phyloP scores from a whole-genome alignment of 2,888 invertebrate genomes.

The Drosophila colorata region DNA sequence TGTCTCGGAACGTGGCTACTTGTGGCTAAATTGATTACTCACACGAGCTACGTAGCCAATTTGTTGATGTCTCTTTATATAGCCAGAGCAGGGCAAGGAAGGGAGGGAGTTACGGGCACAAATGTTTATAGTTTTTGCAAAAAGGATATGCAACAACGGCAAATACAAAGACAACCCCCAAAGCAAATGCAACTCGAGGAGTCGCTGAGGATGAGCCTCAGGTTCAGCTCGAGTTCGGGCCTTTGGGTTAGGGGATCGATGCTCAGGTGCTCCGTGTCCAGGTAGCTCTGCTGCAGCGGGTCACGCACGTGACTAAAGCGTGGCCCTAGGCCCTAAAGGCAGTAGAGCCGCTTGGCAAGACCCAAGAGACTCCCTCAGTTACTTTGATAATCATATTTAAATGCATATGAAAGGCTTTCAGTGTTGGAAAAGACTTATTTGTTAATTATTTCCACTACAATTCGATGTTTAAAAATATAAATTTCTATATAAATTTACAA shows the following conservation, averaged over 20 bases:
- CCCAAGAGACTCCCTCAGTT: not conserved
- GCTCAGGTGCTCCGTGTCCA: not conserved
- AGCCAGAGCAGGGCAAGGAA: not conserved
- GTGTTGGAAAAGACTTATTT: not conserved
- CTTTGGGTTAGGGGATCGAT: not conserved
- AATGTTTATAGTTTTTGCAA: conserved; percentile 64
- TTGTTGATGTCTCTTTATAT: conserved; percentile 52
- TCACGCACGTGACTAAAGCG: conserved; percentile 52
- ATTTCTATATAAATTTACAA: no score
- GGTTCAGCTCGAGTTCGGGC: conserved; percentile 13
- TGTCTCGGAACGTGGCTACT: conserved; percentile 76
- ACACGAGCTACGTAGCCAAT: conserved; percentile 68
- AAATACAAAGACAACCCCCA: conserved; percentile 44
- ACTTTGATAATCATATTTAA: not conserved
- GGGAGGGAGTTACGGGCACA: conserved; percentile 15
- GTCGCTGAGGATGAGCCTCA: conserved; percentile 14
- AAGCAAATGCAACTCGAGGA: conserved; percentile 14
- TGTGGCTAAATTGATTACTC: conserved; percentile 79
- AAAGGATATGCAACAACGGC: conserved; percentile 24
- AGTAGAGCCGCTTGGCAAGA: no score
- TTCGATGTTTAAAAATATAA: not conserved
- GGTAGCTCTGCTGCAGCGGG: conserved; percentile 6
- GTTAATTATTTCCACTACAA: not conserved
- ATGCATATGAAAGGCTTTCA: not conserved
- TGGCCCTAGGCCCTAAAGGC: conserved; percentile 16